Conservation (phyloP, 2,888 invertebrate genomes). For the Galerucella calmariensis region DNA sequence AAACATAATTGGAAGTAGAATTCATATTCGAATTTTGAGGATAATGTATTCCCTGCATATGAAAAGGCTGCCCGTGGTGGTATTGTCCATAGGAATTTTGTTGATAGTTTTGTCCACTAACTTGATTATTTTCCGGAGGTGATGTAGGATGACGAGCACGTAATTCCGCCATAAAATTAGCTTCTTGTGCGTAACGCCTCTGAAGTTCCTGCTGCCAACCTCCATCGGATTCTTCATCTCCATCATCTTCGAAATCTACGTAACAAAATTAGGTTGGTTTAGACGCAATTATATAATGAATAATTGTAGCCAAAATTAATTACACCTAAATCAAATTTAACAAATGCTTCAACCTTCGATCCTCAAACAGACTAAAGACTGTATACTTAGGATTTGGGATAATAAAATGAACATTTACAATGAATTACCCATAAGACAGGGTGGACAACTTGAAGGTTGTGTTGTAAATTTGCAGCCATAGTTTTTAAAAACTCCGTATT, state of each 20-base stretch:
- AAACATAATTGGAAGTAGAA: conserved; percentile 43
- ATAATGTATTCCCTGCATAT: conserved; percentile 51
- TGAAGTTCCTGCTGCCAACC: conserved; percentile 72
- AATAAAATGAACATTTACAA: too few species aligned
- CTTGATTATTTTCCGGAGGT: conserved; percentile 59
- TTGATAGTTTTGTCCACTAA: conserved; percentile 45
- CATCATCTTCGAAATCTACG: conserved; percentile 78
- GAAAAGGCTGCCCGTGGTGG: conserved; percentile 50
- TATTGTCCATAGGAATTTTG: conserved; percentile 42
- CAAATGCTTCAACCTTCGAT: too few species aligned
- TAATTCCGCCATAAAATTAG: conserved; percentile 69
- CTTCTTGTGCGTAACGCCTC: conserved; percentile 70
- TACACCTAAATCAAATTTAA: background rate
- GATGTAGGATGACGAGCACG: conserved; percentile 66
- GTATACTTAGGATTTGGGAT: too few species aligned
- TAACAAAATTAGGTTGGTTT: background rate
- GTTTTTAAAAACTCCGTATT: too few species aligned
- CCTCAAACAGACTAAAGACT: too few species aligned
- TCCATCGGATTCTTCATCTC: conserved; percentile 70
- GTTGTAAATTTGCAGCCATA: too few species aligned
- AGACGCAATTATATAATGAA: background rate
- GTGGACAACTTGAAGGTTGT: too few species aligned
- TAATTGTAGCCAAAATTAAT: background rate
- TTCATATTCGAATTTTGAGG: conserved; percentile 48
- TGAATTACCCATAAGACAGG: too few species aligned